Evolutionary conservation across 2,888 invertebrate species (phyloP), one percentile per base, ranked within the genome.

Genomic region (Galerucella nymphaeae): DNA sequence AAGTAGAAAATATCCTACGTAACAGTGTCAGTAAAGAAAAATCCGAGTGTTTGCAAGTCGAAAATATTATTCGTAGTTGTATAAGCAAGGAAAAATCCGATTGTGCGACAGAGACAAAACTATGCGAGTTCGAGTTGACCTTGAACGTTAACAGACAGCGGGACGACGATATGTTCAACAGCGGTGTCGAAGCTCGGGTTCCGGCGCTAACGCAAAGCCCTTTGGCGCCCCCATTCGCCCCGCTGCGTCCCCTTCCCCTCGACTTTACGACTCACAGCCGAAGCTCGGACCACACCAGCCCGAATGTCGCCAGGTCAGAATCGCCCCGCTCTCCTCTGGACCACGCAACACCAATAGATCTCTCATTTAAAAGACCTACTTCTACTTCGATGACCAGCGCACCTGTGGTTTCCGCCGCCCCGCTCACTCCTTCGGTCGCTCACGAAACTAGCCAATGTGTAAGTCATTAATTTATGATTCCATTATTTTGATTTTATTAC

Each of bases 1-100:
- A 96, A 87, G 94, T 93, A 82, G 95, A 95, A 86, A 90, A 91
- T 75, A 92, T 92, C 84, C 87, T 96, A 77, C 90, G 95, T 81
- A 93, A 92, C 75, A 93, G 93, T 80, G 92, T 94, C 75, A 88
- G 88, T 67, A 90, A 90, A 82, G 84, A 81, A 71, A 83, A 82
- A 75, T 53, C 53, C 1, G 53, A 53, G 16, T 53, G 53, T 53
- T 88, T 96, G 78, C 96, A 96, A 87, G 94, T 93, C 82, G 95
- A 95, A 86, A 90, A 91, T 75, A 92, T 92, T 84, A 87, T 96
- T 77, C 90, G 95, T 81, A 93, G 92, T 75, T 93, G 93, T 80
- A 92, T 94, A 75, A 77, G 77, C 65, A 76, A 80, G 65, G 68
- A 68, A 61, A 50, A 50, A 55, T 62, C 72, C 14, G 70, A 72